Evolutionary conservation across 1,140 invertebrate species (phyloP).

Genomic region (Drosophila ogumai): DNA sequence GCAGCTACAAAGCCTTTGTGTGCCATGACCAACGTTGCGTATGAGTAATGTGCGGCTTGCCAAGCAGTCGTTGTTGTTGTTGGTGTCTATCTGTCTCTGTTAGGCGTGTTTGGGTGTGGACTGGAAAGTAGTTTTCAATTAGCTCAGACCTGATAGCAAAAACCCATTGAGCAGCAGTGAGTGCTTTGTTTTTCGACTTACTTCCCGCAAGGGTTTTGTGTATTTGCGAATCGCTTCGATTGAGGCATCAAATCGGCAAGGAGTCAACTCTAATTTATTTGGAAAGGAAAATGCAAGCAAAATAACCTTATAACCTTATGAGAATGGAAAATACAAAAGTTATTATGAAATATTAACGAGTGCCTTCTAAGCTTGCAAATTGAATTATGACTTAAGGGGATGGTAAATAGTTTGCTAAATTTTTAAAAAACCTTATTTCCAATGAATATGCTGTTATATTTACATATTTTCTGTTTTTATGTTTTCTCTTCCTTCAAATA

Average conservation of each 20-base stretch:
- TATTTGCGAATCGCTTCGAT: constrained; percentile 9
- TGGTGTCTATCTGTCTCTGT: constrained; percentile 16
- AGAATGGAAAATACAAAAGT: no score
- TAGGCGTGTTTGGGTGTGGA: constrained; percentile 15
- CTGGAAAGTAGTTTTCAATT: constrained; percentile 77
- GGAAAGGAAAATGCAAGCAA: not conserved
- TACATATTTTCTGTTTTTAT: not conserved
- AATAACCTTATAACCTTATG: no score
- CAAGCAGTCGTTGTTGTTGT: constrained; percentile 28
- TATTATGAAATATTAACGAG: not conserved
- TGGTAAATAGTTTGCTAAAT: not conserved
- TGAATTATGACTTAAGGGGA: not conserved
- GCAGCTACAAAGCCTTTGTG: constrained; percentile 43
- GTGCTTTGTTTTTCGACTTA: constrained; percentile 45
- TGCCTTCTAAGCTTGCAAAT: not conserved
- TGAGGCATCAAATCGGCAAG: not conserved
- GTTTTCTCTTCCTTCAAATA: not conserved
- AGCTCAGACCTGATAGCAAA: constrained; percentile 56
- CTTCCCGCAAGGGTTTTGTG: not conserved
- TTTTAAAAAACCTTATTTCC: not conserved
- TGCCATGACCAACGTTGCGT: constrained; percentile 55
- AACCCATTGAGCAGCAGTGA: constrained; percentile 41
- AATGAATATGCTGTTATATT: not conserved
- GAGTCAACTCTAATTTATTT: not conserved
- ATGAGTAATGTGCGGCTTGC: constrained; percentile 78